Percentiles rank a stretch among this genome's conserved stretches.
These are phyloP conservation scores for Harlomillsia oculata DNA, from an alignment of 1,140 invertebrate species.

Conservation along the genomic window DNA sequence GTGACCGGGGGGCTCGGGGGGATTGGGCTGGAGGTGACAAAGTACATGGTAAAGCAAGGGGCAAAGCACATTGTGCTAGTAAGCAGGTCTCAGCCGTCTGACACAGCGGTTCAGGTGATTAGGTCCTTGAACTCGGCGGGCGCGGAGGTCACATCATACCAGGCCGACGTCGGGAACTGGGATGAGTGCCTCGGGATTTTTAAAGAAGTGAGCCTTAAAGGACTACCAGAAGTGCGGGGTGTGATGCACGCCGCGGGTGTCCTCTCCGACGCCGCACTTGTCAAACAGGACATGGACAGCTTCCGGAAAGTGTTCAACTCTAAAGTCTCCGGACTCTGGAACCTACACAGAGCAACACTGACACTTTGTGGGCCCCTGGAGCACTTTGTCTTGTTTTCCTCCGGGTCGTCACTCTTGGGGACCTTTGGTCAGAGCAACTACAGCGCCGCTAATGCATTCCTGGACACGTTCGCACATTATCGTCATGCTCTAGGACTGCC, in stretches of 20 bases:
- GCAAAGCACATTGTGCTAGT: conserved; percentile 15
- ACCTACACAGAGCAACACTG: conserved; percentile 13
- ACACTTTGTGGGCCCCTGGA: too few species aligned
- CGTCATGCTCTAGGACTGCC: neutral
- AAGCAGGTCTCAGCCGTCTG: too few species aligned
- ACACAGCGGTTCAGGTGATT: too few species aligned
- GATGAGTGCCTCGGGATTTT: too few species aligned
- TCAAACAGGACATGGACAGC: conserved; percentile 5
- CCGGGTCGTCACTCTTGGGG: neutral
- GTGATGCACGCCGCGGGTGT: conserved; percentile 23
- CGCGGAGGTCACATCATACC: too few species aligned
- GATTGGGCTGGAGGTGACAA: conserved; percentile 15
- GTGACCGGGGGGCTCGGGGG: conserved; percentile 25
- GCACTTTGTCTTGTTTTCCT: conserved; percentile 12
- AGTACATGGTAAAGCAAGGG: conserved; percentile 15
- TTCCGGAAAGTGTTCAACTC: conserved; percentile 11
- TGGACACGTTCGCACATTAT: conserved; percentile 6
- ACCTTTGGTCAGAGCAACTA: conserved; percentile 3
- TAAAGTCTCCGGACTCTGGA: conserved; percentile 13
- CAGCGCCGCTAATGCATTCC: conserved; percentile 4
- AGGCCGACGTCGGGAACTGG: too few species aligned
- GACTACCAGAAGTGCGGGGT: conserved; percentile 10
- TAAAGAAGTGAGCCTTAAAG: too few species aligned
- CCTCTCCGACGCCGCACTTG: conserved; percentile 2
- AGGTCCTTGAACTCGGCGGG: too few species aligned